Evolutionary conservation across 2,888 invertebrate genomes (phyloP).

Genomic region (Tipula unca): DNA sequence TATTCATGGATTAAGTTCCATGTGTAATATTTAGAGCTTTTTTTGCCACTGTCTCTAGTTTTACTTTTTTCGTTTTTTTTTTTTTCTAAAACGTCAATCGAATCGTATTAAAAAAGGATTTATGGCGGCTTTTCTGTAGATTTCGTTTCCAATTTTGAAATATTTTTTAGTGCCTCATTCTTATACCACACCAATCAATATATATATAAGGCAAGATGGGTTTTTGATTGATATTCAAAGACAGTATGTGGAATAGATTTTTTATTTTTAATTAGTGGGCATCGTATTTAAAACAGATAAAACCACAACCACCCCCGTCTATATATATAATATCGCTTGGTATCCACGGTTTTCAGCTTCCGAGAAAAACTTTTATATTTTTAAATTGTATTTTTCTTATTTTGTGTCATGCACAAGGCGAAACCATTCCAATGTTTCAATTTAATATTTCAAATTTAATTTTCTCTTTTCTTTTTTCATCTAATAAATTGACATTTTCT

Average conservation of each 20-base stretch:
- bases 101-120: not conserved
- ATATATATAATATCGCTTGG: not conserved
- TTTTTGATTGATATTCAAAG: not conserved
- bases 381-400: not conserved
- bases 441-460: not conserved
- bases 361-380: not conserved
- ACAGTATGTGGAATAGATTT: not conserved
- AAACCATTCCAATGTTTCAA: not conserved
- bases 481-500: conserved; percentile 2
- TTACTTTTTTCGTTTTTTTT: not conserved
- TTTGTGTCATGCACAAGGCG: not conserved
- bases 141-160: not conserved
- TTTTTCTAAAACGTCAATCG: not conserved
- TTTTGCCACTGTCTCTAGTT: not conserved
- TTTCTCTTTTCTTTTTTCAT: not conserved
- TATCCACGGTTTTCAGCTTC: not conserved
- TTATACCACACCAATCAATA: not conserved
- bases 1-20: not conserved
- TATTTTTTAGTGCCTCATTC: not conserved
- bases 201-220: not conserved
- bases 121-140: not conserved
- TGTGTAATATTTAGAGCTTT: not conserved
- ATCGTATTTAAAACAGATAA: not conserved
- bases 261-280: not conserved
- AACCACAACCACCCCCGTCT: not conserved